Evolutionary conservation across 2,113 vertebrate species (phyloP).

Genomic region (Triplophysa rosa): DNA sequence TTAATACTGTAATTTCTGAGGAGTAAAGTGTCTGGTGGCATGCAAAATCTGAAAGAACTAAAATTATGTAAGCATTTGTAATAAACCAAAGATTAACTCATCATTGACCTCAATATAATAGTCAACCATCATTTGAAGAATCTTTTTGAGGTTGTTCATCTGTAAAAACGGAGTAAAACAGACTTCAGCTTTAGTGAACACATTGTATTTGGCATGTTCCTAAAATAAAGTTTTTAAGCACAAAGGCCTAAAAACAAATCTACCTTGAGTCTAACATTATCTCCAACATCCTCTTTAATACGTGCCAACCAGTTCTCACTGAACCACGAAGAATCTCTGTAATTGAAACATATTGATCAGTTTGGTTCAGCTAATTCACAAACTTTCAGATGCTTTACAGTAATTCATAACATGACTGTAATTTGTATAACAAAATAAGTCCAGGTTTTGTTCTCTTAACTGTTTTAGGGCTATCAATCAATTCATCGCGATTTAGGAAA

Average conservation of each 20-base stretch:
- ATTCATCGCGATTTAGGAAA: no score
- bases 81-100: background rate
- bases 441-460: background rate
- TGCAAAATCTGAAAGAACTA: background rate
- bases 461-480: no score
- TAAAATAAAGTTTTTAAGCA: constrained; percentile 1
- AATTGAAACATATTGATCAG: constrained; percentile 38
- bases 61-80: background rate
- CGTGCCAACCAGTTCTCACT: constrained; percentile 85
- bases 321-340: constrained; percentile 91
- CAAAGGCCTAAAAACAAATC: background rate
- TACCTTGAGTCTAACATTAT: constrained; percentile 98
- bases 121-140: constrained; percentile 92
- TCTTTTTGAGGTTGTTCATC: constrained; percentile 97
- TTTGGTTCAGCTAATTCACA: background rate
- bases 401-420: background rate
- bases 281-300: constrained; percentile 91
- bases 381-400: background rate
- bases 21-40: background rate
- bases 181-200: background rate
- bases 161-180: constrained; percentile 55
- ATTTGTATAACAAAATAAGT: background rate
- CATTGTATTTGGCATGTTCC: background rate
- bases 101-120: constrained; percentile 93
- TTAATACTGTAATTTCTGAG: background rate